Base-by-base conservation (phyloP, 2,113 vertebrate species). In the Anseranas semipalmata region DNA sequence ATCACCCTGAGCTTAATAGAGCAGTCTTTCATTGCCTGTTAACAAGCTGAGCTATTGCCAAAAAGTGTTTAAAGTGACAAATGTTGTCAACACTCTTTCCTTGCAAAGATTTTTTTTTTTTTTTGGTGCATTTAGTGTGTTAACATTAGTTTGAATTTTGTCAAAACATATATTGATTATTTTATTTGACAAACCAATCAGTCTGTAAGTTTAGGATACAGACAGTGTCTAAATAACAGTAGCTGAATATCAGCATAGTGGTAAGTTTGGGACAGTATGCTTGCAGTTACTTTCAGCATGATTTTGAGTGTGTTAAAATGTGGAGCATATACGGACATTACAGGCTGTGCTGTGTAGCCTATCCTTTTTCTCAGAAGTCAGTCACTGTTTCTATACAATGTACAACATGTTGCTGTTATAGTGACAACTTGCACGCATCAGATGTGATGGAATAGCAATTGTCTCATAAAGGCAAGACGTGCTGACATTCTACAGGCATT, bases 11-110 rank as follows among this genome's bases (percentile, higher is more conserved):
- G 87, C 89, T 96, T 96, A 97, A 97, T 89, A 96, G 96, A 95
- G 85, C 92, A 75, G 88, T 97, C 93, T 98, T 97, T 98, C 96
- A 96, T 95, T 96, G 96, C 89, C 81, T 93, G 83, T 97, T 98
- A 98, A 97, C 97, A 97, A 97, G 97, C 96, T 97, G 94, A 75
- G n/a, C 87, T 94, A 87, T 93, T 95, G 94, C 89, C 70, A 83
- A 91, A 71, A 90, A 96, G 73, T 92, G 70, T 96, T 97, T 93
- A 84, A 95, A 76, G 86, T 96, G 96, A 98, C 94, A 95, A 97
- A 94, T 83, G 39, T 91, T 96, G 94, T 97, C 95, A 93, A 59
- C 35, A 8, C 37, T 72, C 83, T 71, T 93, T 87, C 65, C 60
- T 37, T 82, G 63, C 15, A 73, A 93, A 95, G 71, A 78, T 48